Evolutionary conservation across 2,113 vertebrate species (phyloP).

Genomic region (Octodon degus): DNA sequence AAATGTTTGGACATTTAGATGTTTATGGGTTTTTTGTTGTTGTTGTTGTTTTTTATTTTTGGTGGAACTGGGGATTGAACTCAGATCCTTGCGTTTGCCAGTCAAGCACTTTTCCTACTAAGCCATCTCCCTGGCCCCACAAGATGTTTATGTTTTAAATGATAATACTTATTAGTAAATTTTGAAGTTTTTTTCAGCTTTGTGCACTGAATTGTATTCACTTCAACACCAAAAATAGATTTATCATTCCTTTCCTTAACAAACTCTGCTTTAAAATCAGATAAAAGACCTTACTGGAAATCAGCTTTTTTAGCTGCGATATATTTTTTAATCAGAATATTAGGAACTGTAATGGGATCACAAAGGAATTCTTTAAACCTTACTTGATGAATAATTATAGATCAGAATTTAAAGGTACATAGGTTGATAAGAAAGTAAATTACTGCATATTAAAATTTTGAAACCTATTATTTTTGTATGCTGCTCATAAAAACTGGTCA

Average conservation of each 20-base stretch:
- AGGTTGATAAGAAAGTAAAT: neutral
- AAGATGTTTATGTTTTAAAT: neutral
- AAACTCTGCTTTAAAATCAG: neutral
- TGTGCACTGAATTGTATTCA: neutral
- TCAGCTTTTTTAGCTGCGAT: neutral
- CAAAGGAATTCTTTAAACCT: conserved; percentile 3
- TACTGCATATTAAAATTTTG: neutral
- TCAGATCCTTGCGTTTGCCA: too few species aligned
- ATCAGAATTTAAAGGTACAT: conserved; percentile 3
- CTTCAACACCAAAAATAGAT: neutral
- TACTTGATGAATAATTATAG: neutral
- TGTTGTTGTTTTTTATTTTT: too few species aligned
- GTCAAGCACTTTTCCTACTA: too few species aligned
- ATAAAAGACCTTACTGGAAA: conserved; percentile 21
- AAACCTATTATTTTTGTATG: neutral
- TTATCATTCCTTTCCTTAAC: conserved; percentile 1
- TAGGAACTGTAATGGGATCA: neutral
- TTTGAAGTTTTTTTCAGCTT: neutral
- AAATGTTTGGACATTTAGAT: neutral
- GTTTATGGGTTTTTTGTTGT: too few species aligned
- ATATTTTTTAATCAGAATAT: neutral
- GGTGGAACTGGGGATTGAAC: too few species aligned
- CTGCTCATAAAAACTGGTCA: neutral
- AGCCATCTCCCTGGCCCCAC: too few species aligned
- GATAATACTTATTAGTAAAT: neutral